A percentile compares a stretch with the other conserved stretches of the same genome.
Conservation (phyloP, 2,797 vertebrate genomes). For the Lycodopsis pacificus region DNA sequence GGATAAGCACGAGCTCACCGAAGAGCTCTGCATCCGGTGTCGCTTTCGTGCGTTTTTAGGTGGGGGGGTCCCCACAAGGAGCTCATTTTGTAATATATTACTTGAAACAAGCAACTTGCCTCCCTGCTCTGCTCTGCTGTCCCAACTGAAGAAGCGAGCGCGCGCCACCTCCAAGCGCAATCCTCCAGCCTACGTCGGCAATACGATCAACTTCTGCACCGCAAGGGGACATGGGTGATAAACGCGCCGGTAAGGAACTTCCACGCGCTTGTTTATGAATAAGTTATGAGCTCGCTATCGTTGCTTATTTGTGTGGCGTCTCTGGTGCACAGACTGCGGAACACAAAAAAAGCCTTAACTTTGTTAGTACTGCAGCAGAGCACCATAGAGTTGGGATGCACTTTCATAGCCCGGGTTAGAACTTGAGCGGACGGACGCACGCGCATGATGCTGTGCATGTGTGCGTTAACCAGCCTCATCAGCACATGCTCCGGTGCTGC, state of each 20-base stretch:
- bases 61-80: neutral
- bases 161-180: constrained; percentile 24
- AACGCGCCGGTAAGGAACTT: constrained; percentile 80
- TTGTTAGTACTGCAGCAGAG: constrained; percentile 13
- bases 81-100: constrained; percentile 18
- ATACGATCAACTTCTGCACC: constrained; percentile 58
- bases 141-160: constrained; percentile 46
- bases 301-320: neutral
- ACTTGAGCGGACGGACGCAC: constrained; percentile 6
- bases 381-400: neutral
- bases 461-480: constrained; percentile 4
- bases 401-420: neutral
- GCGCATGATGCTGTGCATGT: neutral
- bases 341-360: constrained; percentile 11
- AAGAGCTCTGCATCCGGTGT: constrained; percentile 18
- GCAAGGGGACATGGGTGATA: constrained; percentile 79
- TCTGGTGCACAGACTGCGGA: constrained; percentile 36
- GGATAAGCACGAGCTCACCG: constrained; percentile 17
- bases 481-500: constrained; percentile 52
- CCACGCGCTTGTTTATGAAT: constrained; percentile 28
- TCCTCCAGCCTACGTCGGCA: constrained; percentile 37
- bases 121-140: constrained; percentile 24
- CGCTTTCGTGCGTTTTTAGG: neutral
- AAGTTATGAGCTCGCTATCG: constrained; percentile 3
- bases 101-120: constrained; percentile 39